Conservation (phyloP, 2,888 invertebrate species). For the Chromoteleia sp. region DNA sequence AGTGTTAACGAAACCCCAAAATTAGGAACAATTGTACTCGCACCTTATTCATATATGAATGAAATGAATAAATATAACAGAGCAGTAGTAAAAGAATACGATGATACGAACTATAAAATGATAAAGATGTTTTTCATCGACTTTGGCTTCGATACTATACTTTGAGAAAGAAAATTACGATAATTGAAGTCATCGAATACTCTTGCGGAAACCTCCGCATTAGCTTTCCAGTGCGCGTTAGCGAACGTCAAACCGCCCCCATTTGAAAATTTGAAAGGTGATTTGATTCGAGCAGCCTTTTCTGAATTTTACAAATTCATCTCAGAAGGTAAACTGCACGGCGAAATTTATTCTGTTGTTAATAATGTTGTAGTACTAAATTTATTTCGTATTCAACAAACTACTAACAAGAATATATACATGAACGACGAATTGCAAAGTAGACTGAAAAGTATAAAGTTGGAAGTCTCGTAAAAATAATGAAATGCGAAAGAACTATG, state of each 20-base stretch:
- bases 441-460: slow-evolving; percentile 87
- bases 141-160: slow-evolving; percentile 88
- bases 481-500: slow-evolving; percentile 82
- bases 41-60: slow-evolving; percentile 82
- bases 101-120: no score
- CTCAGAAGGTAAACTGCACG: slow-evolving; percentile 79
- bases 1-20: no score
- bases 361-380: slow-evolving; percentile 90
- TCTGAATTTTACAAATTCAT: slow-evolving; percentile 84
- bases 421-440: slow-evolving; percentile 89
- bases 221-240: slow-evolving; percentile 90
- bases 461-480: slow-evolving; percentile 88
- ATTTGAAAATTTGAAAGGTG: slow-evolving; percentile 86
- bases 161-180: slow-evolving; percentile 85
- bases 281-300: slow-evolving; percentile 87
- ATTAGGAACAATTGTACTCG: slow-evolving; percentile 87
- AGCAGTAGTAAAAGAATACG: slow-evolving; percentile 75
- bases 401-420: slow-evolving; percentile 80
- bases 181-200: slow-evolving; percentile 47
- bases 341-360: slow-evolving; percentile 91
- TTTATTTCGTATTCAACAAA: slow-evolving; percentile 82
- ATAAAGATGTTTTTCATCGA: slow-evolving; percentile 91
- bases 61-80: slow-evolving; percentile 75
- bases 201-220: slow-evolving; percentile 85
- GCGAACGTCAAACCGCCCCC: slow-evolving; percentile 89